Base-by-base conservation (phyloP, 2,113 vertebrate species). In the Sula dactylatra region DNA sequence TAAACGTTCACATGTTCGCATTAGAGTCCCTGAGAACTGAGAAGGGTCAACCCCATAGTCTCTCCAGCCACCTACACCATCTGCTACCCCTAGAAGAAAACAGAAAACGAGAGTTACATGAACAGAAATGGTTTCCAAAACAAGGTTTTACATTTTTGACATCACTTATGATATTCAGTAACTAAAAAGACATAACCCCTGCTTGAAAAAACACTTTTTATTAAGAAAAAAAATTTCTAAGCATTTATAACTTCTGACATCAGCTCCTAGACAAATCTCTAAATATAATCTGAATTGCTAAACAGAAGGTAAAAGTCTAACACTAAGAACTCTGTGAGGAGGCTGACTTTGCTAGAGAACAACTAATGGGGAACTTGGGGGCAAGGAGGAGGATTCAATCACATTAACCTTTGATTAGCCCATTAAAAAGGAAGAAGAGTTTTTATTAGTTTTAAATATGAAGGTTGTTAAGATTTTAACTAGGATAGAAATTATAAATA, bases 41-140 rank as follows among this genome's bases (percentile, higher is more conserved):
- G 99, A 99, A 2, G 99, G 99, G 96, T 99, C 99, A 12, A 99
- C 99, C 13, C 99, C 99, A 27, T 99, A 99, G 98, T 99, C 99
- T 79, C 99, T 98, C 99, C 99, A 99, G 95, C 99, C 99, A 34
- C 99, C 99, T 4, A 99, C 99, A 6, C 99, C 99, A 96, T 99
- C 99, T 42, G 99, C 99, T 58, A 99, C 99, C 29, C 99, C 99
- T 99, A 91, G 71, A 78, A 92, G 86, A 61, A 58, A 93, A 71
- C 22, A 95, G 45, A 92, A 74, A 78, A n/a, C 3, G 7, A 45
- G 1, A 32, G 71, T 94, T 66, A 94, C 0, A 21, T 1, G 1
- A 70, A 21, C 66, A 76, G 8, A 56, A 80, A 49, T 1, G 4
- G 31, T 2, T 69, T 40, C 19, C 62, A 65, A 66, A 93, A 38